A percentile compares a stretch with the other conserved stretches of the same genome.
phyloP scores from a whole-genome alignment of 2,888 invertebrate species.

The Aspidiotus rigidus region DNA sequence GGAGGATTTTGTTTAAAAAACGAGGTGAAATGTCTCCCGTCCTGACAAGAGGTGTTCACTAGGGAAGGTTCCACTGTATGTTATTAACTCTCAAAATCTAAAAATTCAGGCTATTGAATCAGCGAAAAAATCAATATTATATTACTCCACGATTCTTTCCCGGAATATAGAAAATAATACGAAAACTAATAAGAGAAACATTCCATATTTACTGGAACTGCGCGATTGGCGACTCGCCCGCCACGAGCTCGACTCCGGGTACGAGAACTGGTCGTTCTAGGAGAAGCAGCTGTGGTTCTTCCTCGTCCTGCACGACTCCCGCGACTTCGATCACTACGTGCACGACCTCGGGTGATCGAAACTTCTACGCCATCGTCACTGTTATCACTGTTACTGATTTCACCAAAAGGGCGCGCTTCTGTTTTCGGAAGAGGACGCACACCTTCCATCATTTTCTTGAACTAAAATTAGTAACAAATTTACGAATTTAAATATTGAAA shows the following conservation, averaged over 20 bases:
- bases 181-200: no score
- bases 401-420: background rate
- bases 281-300: conserved; percentile 8
- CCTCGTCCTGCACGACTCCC: conserved; percentile 15
- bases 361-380: conserved; percentile 18
- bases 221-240: conserved; percentile 9
- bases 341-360: background rate
- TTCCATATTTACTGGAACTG: background rate
- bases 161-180: no score
- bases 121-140: no score
- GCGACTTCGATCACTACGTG: background rate
- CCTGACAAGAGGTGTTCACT: no score
- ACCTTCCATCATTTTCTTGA: conserved; percentile 1
- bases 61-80: no score
- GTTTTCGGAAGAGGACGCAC: conserved; percentile 1
- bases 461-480: background rate
- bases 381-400: background rate
- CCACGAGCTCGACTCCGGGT: conserved; percentile 25
- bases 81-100: no score
- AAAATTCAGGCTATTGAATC: no score
- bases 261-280: conserved; percentile 5
- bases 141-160: no score
- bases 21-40: no score
- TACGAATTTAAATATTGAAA: background rate
- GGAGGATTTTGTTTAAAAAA: no score